Evolutionary conservation across 2,113 vertebrate genomes (phyloP), one percentile per base, ranked within the genome.

Genomic region (Ammodytes marinus): DNA sequence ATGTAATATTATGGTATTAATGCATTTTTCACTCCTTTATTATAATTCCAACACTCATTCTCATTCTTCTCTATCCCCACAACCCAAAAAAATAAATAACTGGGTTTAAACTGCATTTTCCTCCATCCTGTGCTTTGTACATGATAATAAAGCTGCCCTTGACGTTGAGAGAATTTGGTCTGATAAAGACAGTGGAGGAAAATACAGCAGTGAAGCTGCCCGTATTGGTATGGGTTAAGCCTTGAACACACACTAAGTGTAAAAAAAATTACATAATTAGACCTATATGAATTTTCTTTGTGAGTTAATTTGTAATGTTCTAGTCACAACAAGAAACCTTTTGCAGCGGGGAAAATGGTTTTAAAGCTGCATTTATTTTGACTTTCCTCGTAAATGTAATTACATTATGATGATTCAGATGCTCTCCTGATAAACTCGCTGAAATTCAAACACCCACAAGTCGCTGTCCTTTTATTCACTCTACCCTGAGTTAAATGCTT

Each of bases 131-230:
- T 6, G 6, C 17, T 74, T 69, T 78, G 82, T 72, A 79, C 46
- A 50, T 61, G 71, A 85, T 80, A 79, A 85, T 74, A 85, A 61
- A 72, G 14, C 59, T 65, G 42, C 64, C 67, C 63, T 80, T 84
- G 77, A 86, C 84, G 58, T 67, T 79, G 64, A 79, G 69, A 80
- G 37, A 2, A 52, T 84, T 66, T 69, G 53, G 61, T 52, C 74
- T 80, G 79, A 82, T 82, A 86, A 86, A 90, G 84, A 78, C 39
- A 85, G 49, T 13, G 54, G 17, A 69, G 79, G 64, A 77, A 86
- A 77, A n/a, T 77, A 58, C 54, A 78, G 40, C 69, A 11, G 50
- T 40, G 68, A 88, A 60, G 14, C 40, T 54, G 42, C 58, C 63
- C n/a, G 8, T 40, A 17, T 17, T 6, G 4, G 42, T 35, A 2